A percentile compares a stretch with the other conserved stretches of the same genome.
phyloP scores from a whole-genome alignment of 2,888 invertebrate genomes.

The Lepidochitona cinerea region DNA sequence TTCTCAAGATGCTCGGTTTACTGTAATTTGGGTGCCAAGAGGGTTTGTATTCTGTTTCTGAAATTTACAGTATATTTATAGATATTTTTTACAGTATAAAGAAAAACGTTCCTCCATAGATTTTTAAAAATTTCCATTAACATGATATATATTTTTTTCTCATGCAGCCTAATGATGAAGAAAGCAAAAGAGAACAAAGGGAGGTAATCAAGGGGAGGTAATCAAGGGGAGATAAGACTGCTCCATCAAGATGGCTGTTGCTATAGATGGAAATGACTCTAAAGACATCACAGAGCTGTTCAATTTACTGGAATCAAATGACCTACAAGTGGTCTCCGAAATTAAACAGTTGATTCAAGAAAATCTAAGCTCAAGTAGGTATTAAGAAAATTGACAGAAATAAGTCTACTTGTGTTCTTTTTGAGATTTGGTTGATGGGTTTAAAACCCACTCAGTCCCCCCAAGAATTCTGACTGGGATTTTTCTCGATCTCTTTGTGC shows the following conservation, averaged over 20 bases:
- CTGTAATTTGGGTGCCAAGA: no score
- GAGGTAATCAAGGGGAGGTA: background rate
- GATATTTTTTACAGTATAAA: no score
- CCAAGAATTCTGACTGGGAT: no score
- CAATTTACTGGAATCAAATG: slow-evolving; percentile 50
- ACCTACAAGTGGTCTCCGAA: slow-evolving; percentile 41
- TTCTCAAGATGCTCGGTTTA: no score
- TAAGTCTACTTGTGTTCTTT: no score
- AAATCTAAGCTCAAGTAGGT: slow-evolving; percentile 45
- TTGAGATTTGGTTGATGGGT: no score
- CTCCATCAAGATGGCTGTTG: background rate
- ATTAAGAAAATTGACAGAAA: no score
- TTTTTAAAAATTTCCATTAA: background rate
- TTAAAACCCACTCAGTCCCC: no score
- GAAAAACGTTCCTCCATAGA: no score
- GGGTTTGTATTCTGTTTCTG: no score
- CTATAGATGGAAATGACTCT: background rate
- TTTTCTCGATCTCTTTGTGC: no score
- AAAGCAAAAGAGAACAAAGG: background rate
- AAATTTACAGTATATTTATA: no score
- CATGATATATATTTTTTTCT: background rate
- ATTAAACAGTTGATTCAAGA: slow-evolving; percentile 49
- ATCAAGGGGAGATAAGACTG: background rate
- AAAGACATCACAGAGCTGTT: slow-evolving; percentile 32
- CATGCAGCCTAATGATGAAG: background rate